Conservation (phyloP, 2,888 invertebrate genomes). For the Nomada flava region DNA sequence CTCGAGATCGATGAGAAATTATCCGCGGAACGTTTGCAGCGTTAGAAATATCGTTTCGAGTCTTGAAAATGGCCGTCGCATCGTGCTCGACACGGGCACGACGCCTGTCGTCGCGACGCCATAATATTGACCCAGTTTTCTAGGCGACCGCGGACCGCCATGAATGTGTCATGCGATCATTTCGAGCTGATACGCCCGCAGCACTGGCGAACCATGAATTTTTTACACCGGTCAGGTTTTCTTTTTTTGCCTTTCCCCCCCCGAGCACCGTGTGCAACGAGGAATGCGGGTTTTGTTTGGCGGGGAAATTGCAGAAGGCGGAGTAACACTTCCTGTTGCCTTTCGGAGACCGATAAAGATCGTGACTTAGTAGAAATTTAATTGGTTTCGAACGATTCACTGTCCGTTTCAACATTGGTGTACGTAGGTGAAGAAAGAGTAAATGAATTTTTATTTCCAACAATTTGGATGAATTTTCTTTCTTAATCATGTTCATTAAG, state of each 20-base stretch:
- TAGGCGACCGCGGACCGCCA: conserved; percentile 57
- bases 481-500: too few relatives aligned
- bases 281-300: conserved; percentile 7
- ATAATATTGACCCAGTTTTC: conserved; percentile 77
- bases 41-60: neutral
- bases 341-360: neutral
- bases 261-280: neutral
- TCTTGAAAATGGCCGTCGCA: conserved; percentile 13
- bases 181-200: conserved; percentile 57
- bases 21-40: conserved; percentile 37
- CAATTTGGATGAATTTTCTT: too few relatives aligned
- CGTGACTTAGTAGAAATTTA: neutral
- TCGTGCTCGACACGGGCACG: conserved; percentile 30
- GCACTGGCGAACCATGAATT: conserved; percentile 38
- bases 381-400: neutral
- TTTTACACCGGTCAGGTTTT: conserved; percentile 39
- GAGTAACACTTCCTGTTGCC: neutral
- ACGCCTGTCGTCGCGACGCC: conserved; percentile 69
- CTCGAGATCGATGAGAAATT: conserved; percentile 55
- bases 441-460: too few relatives aligned
- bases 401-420: too few relatives aligned
- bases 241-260: neutral
- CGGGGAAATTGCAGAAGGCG: neutral
- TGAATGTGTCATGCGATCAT: conserved; percentile 67
- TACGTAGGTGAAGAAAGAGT: too few relatives aligned